Base-by-base conservation (phyloP, 2,113 vertebrate species). In the Scophthalmus maximus region DNA sequence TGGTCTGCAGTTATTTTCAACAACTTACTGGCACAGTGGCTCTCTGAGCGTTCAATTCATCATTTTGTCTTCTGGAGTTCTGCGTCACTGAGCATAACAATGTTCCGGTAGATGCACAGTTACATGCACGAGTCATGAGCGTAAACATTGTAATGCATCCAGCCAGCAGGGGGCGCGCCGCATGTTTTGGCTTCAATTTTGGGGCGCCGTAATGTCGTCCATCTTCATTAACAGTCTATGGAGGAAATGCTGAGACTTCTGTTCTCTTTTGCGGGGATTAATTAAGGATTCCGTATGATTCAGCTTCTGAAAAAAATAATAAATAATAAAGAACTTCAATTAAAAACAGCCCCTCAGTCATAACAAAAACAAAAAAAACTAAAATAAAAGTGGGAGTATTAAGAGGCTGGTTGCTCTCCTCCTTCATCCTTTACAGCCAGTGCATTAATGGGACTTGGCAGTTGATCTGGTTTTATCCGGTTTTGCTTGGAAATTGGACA, bases 401-500 rank as follows among this genome's bases (percentile, higher is more conserved):
- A 32, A 9, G 8, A 42, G 25, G 25, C 17, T 42, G 23, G 25
- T 27, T n/a, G 9, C 30, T 49, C 38, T 50, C 17, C 34, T 73
- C 3, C 6, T 14, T 59, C 15, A 14, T 49, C 38, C 20, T 51
- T n/a, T n/a, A n/a, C n/a, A n/a, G 64, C 69, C 64, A 50, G 26
- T 61, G 20, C 40, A 42, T 65, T 71, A 61, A 72, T 61, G n/a
- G n/a, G n/a, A n/a, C 68, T 40, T 29, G 38, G 20, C 10, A 40
- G 34, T 5, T 46, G 18, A 52, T 34, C 67, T 52, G 70, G 56
- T 30, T 44, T 11, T 22, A 66, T 64, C 49, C 0, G 15, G n/a
- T 32, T 38, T 62, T 62, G 34, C 60, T 36, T 34, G 25, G 46
- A 69, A 68, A 53, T 52, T 47, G 52, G 26, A 68, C 44, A 29